Conservation (phyloP, 1,140 invertebrate species). For the Branchinecta lynchi region DNA sequence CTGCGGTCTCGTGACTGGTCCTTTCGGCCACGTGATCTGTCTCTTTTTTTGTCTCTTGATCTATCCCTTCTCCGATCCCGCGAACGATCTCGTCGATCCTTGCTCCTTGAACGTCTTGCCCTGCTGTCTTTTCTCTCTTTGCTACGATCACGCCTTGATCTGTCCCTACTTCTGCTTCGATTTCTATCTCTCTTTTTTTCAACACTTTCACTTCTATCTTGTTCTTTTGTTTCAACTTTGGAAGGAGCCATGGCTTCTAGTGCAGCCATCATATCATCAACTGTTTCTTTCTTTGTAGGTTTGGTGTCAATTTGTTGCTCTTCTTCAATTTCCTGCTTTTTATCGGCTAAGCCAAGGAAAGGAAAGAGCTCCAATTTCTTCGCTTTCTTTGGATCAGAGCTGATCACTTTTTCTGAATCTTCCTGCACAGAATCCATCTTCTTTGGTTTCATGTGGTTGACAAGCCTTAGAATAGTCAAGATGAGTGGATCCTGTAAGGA, state of each 20-base stretch:
- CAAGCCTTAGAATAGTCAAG: slow-evolving; percentile 76
- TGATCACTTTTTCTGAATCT: slow-evolving; percentile 21
- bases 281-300: slow-evolving; percentile 38
- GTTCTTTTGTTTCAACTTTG: slow-evolving; percentile 22
- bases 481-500: slow-evolving; percentile 67
- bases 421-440: slow-evolving; percentile 21
- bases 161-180: slow-evolving; percentile 30
- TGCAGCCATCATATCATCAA: slow-evolving; percentile 70
- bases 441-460: slow-evolving; percentile 78
- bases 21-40: slow-evolving; percentile 22
- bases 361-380: slow-evolving; percentile 59
- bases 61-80: slow-evolving; percentile 16
- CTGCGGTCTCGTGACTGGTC: slow-evolving; percentile 27
- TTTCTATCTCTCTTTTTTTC: slow-evolving; percentile 26
- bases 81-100: slow-evolving; percentile 21
- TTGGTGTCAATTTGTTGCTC: slow-evolving; percentile 30
- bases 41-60: slow-evolving; percentile 26
- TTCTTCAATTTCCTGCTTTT: slow-evolving; percentile 33
- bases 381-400: slow-evolving; percentile 27
- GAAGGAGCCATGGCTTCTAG: slow-evolving; percentile 68
- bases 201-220: slow-evolving; percentile 18
- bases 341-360: slow-evolving; percentile 75
- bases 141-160: slow-evolving; percentile 26
- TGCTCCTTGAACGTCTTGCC: slow-evolving; percentile 26
- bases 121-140: slow-evolving; percentile 25